phyloP scores from a whole-genome alignment of 2,113 vertebrate genomes.

The Collichthys lucidus region DNA sequence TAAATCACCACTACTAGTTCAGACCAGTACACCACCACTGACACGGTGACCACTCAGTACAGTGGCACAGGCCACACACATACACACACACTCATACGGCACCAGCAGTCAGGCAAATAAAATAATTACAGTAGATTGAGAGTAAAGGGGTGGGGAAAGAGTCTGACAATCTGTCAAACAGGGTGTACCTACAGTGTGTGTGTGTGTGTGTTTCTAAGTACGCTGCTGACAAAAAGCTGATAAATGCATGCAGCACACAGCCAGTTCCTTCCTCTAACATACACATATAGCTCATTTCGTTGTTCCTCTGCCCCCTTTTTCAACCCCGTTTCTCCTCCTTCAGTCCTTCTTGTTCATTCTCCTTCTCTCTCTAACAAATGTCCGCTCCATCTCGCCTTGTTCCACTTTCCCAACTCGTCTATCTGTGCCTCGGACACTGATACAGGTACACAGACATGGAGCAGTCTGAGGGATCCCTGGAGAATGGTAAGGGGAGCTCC shows the following conservation, averaged over 20 bases:
- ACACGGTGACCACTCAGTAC: slow-evolving; percentile 63
- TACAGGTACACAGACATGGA: slow-evolving; percentile 40
- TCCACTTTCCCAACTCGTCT: slow-evolving; percentile 31
- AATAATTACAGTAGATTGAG: slow-evolving; percentile 34
- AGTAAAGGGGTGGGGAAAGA: slow-evolving; percentile 33
- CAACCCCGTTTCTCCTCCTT: slow-evolving; percentile 8
- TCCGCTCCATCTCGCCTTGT: slow-evolving; percentile 6
- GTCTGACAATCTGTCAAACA: slow-evolving; percentile 35
- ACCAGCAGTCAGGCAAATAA: slow-evolving; percentile 66
- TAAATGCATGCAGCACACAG: slow-evolving; percentile 65
- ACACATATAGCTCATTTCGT: slow-evolving; percentile 33
- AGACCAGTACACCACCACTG: slow-evolving; percentile 64
- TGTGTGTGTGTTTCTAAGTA: slow-evolving; percentile 31
- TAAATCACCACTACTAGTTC: slow-evolving; percentile 57
- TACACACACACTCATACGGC: slow-evolving; percentile 39
- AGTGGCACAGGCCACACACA: slow-evolving; percentile 63
- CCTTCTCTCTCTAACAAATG: slow-evolving; percentile 22
- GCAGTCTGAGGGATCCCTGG: slow-evolving; percentile 41
- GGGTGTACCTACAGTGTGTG: slow-evolving; percentile 3
- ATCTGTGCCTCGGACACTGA: slow-evolving; percentile 37
- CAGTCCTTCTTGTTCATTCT: slow-evolving; percentile 2
- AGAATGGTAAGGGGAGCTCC: slow-evolving; percentile 28
- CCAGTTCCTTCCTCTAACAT: slow-evolving; percentile 46
- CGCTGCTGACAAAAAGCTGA: slow-evolving; percentile 44
- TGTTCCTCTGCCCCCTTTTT: slow-evolving; percentile 29